These are phyloP conservation scores for Galeruca laticollis DNA, from an alignment of 2,888 invertebrate genomes.

Conservation along the genomic window DNA sequence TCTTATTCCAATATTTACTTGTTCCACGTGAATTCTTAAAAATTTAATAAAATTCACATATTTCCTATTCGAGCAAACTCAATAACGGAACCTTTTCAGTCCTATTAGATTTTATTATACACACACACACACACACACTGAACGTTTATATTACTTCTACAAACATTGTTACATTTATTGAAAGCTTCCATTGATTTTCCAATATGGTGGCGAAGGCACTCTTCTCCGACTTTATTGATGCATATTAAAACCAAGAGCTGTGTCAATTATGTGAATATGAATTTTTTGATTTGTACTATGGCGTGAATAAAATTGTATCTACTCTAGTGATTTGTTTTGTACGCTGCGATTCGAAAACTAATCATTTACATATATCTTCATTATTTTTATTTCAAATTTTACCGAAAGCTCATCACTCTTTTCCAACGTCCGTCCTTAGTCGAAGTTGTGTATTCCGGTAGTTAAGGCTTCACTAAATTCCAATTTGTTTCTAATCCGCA, in stretches of 20 bases:
- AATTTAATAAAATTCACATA: slow-evolving; percentile 61
- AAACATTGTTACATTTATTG: slow-evolving; percentile 48
- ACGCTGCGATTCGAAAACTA: too few relatives aligned
- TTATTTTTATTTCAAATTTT: too few relatives aligned
- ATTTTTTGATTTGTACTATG: slow-evolving; percentile 13
- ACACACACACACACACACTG: slow-evolving; percentile 44
- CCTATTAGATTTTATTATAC: slow-evolving; percentile 58
- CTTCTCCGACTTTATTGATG: slow-evolving; percentile 11
- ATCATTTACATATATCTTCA: too few relatives aligned
- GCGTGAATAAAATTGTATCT: neutral
- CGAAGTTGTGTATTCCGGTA: too few relatives aligned
- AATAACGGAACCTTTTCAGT: slow-evolving; percentile 59
- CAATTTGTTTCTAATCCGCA: too few relatives aligned
- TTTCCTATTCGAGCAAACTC: slow-evolving; percentile 56
- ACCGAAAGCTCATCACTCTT: too few relatives aligned
- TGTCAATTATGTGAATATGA: slow-evolving; percentile 16
- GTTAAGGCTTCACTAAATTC: too few relatives aligned
- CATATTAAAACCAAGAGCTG: slow-evolving; percentile 28
- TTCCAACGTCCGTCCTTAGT: too few relatives aligned
- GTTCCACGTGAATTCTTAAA: slow-evolving; percentile 59
- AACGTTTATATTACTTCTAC: slow-evolving; percentile 55
- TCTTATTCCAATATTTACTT: slow-evolving; percentile 49
- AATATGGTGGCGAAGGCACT: slow-evolving; percentile 33
- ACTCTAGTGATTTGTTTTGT: too few relatives aligned
- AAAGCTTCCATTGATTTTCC: slow-evolving; percentile 41